Conservation (phyloP, 2,797 vertebrate genomes). For the Phoebastria nigripes region DNA sequence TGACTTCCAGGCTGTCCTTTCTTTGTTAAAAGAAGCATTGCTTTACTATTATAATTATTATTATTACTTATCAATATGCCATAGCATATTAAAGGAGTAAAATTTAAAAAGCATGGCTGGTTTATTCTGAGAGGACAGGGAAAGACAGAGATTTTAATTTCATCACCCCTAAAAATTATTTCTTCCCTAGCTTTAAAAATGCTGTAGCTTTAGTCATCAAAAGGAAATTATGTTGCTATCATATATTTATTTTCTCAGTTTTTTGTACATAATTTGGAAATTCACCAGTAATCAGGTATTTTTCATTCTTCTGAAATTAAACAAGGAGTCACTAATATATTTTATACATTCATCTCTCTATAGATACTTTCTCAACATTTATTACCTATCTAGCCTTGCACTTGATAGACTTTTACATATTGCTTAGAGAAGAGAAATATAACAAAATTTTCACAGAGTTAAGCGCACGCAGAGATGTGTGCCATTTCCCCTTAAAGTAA, state of each 20-base stretch:
- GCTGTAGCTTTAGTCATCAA: neutral
- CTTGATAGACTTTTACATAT: neutral
- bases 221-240: neutral
- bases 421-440: neutral
- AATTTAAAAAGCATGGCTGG: neutral
- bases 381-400: neutral
- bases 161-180: neutral
- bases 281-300: neutral
- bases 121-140: neutral
- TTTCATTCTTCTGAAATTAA: neutral
- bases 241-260: neutral
- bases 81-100: neutral
- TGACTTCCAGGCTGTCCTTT: neutral
- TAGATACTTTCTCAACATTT: neutral
- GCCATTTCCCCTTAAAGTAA: neutral
- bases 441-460: neutral
- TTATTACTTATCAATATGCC: neutral
- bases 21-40: neutral
- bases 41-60: neutral
- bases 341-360: neutral
- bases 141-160: neutral
- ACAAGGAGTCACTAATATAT: neutral
- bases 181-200: constrained; percentile 13
- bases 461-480: neutral
- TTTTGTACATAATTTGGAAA: neutral